Percentiles rank a stretch among this genome's conserved stretches.
These are phyloP conservation scores for Drosophila rubida DNA, from an alignment of 2,888 invertebrate species.

Conservation along the genomic window DNA sequence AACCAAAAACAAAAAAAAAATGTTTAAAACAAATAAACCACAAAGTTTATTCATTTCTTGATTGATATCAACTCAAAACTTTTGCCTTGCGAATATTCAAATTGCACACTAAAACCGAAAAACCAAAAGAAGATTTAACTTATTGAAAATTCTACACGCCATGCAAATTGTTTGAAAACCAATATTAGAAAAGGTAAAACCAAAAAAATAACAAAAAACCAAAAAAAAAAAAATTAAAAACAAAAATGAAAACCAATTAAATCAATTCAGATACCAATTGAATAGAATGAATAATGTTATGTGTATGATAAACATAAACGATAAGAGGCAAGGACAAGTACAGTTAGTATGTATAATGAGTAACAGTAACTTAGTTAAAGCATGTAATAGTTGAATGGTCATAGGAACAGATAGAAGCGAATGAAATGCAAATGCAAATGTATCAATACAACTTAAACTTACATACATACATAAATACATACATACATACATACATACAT, in stretches of 20 bases:
- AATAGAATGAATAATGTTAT: slow-evolving; percentile 63
- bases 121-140: slow-evolving; percentile 21
- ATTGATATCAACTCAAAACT: slow-evolving; percentile 33
- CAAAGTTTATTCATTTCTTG: slow-evolving; percentile 60
- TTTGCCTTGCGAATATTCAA: slow-evolving; percentile 62
- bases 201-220: slow-evolving; percentile 19
- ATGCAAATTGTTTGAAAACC: slow-evolving; percentile 52
- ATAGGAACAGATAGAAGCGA: slow-evolving; percentile 52
- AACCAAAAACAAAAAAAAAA: slow-evolving; percentile 15
- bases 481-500: slow-evolving; percentile 63
- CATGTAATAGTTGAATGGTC: slow-evolving; percentile 74
- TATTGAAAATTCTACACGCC: slow-evolving; percentile 41
- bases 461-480: slow-evolving; percentile 52
- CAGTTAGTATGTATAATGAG: slow-evolving; percentile 71
- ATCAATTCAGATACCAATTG: slow-evolving; percentile 43
- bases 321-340: slow-evolving; percentile 60
- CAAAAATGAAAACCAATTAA: slow-evolving; percentile 4
- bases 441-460: slow-evolving; percentile 72
- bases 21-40: slow-evolving; percentile 23
- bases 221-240: slow-evolving; percentile 11
- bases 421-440: slow-evolving; percentile 56
- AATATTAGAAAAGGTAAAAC: slow-evolving; percentile 38
- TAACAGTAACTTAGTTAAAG: slow-evolving; percentile 72
- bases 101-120: slow-evolving; percentile 20
- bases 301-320: slow-evolving; percentile 71